These are phyloP conservation scores for Chouioia cunea DNA, from an alignment of 2,888 invertebrate species.

Conservation along the genomic window DNA sequence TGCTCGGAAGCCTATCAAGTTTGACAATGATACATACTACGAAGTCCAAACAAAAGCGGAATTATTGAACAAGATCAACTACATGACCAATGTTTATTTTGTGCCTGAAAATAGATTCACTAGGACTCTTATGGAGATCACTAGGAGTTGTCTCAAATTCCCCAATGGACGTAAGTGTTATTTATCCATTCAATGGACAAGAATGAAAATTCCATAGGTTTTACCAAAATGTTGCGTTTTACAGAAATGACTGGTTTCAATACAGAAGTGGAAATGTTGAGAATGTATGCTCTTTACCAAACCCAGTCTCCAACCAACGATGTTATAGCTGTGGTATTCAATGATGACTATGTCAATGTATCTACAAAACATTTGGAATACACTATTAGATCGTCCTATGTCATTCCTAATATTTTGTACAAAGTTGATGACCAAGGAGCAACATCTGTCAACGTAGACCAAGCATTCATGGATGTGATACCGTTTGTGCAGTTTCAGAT, in stretches of 20 bases:
- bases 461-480: conserved; percentile 33
- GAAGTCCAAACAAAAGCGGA: conserved; percentile 44
- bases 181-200: not conserved
- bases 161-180: conserved; percentile 52
- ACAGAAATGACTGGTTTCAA: conserved; percentile 54
- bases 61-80: conserved; percentile 40
- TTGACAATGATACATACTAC: conserved; percentile 55
- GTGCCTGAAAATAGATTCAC: conserved; percentile 57
- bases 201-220: not conserved
- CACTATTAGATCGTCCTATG: conserved; percentile 54
- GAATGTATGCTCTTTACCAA: conserved; percentile 52
- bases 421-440: conserved; percentile 45
- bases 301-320: conserved; percentile 41
- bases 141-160: conserved; percentile 55
- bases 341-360: conserved; percentile 46
- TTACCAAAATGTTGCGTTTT: conserved; percentile 3
- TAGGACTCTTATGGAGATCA: conserved; percentile 53
- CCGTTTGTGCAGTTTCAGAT: conserved; percentile 59
- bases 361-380: conserved; percentile 56
- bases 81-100: conserved; percentile 53
- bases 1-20: conserved; percentile 49
- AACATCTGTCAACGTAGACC: conserved; percentile 10
- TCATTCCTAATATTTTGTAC: conserved; percentile 51
- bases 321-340: conserved; percentile 59
- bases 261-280: conserved; percentile 58